Evolutionary conservation across 2,113 vertebrate species (phyloP).

Genomic region (Athene noctua): DNA sequence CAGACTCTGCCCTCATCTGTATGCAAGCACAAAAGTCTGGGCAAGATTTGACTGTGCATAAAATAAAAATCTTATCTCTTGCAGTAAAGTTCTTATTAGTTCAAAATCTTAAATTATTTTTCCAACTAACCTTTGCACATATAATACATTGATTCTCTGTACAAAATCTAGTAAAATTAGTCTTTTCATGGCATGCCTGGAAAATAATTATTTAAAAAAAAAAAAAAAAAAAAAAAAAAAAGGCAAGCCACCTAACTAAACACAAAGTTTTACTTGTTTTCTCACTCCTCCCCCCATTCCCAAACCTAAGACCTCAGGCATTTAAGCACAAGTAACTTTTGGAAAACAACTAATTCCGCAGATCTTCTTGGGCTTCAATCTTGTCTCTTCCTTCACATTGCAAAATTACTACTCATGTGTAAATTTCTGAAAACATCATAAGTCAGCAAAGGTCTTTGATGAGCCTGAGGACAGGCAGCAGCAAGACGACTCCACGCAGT

Average conservation of each 20-base stretch:
- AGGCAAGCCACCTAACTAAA: not conserved
- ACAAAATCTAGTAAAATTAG: not conserved
- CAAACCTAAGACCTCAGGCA: not conserved
- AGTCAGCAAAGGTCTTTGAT: not conserved
- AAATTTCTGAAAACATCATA: not conserved
- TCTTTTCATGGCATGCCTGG: not conserved
- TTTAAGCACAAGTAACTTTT: not conserved
- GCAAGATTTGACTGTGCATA: not conserved
- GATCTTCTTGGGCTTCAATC: not conserved
- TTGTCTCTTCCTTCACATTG: not conserved
- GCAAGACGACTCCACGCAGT: not conserved
- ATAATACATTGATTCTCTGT: not conserved
- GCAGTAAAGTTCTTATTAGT: not conserved
- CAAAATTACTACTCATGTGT: not conserved
- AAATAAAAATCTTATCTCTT: slow-evolving; percentile 12
- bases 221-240: no score
- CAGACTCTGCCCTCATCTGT: not conserved
- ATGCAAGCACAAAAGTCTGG: not conserved
- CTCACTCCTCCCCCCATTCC: not conserved
- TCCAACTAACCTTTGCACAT: not conserved
- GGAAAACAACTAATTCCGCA: not conserved
- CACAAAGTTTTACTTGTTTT: slow-evolving; percentile 20
- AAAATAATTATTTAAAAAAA: not conserved
- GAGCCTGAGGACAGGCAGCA: not conserved
- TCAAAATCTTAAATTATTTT: slow-evolving; percentile 18